phyloP scores from a whole-genome alignment of 2,797 vertebrate species.

The Lacerta bilineata region DNA sequence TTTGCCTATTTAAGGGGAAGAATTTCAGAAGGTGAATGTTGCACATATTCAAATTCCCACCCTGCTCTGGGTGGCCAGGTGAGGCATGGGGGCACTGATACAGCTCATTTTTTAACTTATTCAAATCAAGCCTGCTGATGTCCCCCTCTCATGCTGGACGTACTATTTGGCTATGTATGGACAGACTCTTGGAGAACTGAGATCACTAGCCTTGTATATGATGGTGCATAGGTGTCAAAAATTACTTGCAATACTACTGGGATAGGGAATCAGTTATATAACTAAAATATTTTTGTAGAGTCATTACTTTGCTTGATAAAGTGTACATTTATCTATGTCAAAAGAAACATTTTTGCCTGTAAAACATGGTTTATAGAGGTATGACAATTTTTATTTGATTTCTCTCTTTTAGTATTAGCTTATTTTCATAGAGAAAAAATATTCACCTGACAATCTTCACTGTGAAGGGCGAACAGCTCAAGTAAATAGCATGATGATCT shows the following conservation, averaged over 20 bases:
- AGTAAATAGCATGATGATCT: conserved; percentile 12
- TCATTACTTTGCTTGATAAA: conserved; percentile 57
- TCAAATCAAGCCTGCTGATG: not conserved
- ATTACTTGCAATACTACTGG: conserved; percentile 24
- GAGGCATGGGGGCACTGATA: not conserved
- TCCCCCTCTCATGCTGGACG: not conserved
- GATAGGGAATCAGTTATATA: conserved; percentile 51
- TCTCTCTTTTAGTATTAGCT: not conserved
- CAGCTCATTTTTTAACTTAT: not conserved
- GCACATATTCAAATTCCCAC: too few species aligned
- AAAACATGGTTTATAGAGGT: conserved; percentile 12
- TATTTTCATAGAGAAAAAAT: not conserved
- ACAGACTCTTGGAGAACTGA: not conserved
- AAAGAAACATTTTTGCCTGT: conserved; percentile 18
- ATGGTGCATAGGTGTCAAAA: not conserved
- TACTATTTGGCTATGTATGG: not conserved
- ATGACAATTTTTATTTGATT: conserved; percentile 11
- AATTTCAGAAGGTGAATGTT: too few species aligned
- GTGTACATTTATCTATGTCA: conserved; percentile 46
- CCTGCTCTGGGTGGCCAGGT: too few species aligned
- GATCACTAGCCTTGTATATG: not conserved
- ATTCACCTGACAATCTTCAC: conserved; percentile 19
- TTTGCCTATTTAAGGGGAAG: not conserved
- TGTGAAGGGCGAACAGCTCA: conserved; percentile 34
- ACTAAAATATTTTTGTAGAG: conserved; percentile 38